Percentiles rank a stretch among this genome's conserved stretches.
phyloP scores from a whole-genome alignment of 2,888 invertebrate species.

The Masnerella sp. region DNA sequence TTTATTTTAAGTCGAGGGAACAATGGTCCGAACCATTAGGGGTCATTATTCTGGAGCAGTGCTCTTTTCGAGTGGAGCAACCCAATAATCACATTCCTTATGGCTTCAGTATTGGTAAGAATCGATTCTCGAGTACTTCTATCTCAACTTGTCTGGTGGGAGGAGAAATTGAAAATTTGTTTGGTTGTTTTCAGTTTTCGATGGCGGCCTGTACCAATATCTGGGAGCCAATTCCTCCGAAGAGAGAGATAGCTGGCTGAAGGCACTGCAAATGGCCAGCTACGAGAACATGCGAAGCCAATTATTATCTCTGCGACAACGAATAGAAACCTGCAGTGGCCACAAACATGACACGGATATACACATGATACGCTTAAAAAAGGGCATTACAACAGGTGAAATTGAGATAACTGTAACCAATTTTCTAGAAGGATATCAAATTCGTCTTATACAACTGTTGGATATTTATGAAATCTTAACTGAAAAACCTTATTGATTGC shows the following conservation, averaged over 20 bases:
- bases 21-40: slow-evolving; percentile 93
- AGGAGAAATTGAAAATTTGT: too few species aligned
- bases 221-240: slow-evolving; percentile 88
- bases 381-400: slow-evolving; percentile 84
- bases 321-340: slow-evolving; percentile 82
- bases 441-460: too few species aligned
- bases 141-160: too few species aligned
- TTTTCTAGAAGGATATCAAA: too few species aligned
- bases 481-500: too few species aligned
- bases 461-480: too few species aligned
- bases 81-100: slow-evolving; percentile 85
- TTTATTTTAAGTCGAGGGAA: slow-evolving; percentile 94
- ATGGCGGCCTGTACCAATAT: slow-evolving; percentile 89
- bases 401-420: too few species aligned
- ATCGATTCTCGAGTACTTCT: too few species aligned
- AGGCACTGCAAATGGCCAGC: slow-evolving; percentile 89
- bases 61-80: slow-evolving; percentile 85
- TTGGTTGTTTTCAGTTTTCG: slow-evolving; percentile 86
- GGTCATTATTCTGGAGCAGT: slow-evolving; percentile 92
- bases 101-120: slow-evolving; percentile 89
- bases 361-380: slow-evolving; percentile 84
- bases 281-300: slow-evolving; percentile 89
- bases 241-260: slow-evolving; percentile 92
- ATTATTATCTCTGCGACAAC: slow-evolving; percentile 82
- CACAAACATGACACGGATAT: slow-evolving; percentile 83